Conservation (phyloP, 2,113 vertebrate genomes). For the Ceuthmochares aereus region DNA sequence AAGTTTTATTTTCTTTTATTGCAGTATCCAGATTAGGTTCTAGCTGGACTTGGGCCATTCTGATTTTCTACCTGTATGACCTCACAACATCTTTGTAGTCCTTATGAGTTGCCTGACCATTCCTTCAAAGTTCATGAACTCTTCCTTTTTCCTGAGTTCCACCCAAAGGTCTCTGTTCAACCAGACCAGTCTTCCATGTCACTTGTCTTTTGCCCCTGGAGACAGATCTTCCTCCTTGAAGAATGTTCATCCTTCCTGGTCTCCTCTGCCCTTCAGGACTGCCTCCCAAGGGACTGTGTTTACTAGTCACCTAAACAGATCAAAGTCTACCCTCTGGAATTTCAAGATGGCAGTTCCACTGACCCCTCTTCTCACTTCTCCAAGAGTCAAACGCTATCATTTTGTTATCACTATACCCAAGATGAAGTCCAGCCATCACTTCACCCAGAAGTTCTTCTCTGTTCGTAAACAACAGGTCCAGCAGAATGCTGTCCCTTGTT, state of each 20-base stretch:
- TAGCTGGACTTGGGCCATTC: too few relatives aligned
- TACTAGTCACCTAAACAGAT: neutral
- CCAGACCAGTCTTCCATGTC: neutral
- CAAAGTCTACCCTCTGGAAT: neutral
- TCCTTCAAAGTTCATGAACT: too few relatives aligned
- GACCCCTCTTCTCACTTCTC: neutral
- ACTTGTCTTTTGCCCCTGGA: too few relatives aligned
- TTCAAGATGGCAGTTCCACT: neutral
- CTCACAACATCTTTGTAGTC: too few relatives aligned
- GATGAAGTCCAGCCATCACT: neutral
- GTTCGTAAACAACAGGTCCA: neutral
- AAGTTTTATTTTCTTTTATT: too few relatives aligned
- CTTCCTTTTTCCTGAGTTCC: neutral
- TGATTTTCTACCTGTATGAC: too few relatives aligned
- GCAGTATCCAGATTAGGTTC: too few relatives aligned
- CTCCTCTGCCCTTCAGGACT: neutral
- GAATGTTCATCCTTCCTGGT: neutral
- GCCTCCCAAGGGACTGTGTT: neutral
- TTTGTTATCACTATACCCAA: neutral
- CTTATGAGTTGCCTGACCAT: too few relatives aligned
- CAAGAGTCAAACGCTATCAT: neutral
- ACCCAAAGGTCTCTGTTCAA: neutral
- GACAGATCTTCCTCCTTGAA: neutral
- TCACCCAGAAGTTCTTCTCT: neutral
- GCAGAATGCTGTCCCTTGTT: neutral